Conservation (phyloP, 1,140 invertebrate genomes). For the Venustaconcha ellipsiformis region DNA sequence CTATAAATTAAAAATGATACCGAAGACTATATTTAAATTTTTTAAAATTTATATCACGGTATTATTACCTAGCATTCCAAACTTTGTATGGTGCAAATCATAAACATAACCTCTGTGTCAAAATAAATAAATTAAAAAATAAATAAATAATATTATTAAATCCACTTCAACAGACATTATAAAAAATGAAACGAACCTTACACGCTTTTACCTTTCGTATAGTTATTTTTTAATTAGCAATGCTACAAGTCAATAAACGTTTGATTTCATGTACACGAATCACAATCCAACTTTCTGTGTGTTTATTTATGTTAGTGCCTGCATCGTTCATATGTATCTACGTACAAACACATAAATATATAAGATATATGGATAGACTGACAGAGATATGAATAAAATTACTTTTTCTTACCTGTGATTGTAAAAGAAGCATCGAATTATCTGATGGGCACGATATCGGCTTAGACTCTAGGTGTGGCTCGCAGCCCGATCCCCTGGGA, state of each 20-base stretch:
- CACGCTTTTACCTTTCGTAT: background rate
- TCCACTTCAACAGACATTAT: background rate
- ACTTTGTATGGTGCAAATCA: background rate
- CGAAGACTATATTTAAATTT: background rate
- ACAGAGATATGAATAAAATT: no score
- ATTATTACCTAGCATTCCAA: background rate
- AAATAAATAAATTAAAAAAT: constrained; percentile 6
- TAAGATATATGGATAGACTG: no score
- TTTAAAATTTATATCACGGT: background rate
- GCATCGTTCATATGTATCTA: no score
- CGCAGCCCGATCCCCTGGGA: constrained; percentile 25
- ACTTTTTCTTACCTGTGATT: constrained; percentile 32
- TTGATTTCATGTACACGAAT: background rate
- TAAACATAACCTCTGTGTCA: background rate
- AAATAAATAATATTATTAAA: background rate
- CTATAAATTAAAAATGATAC: background rate
- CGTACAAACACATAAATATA: no score
- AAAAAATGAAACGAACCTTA: background rate
- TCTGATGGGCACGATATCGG: constrained; percentile 32
- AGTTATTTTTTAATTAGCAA: background rate
- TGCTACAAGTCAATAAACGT: background rate
- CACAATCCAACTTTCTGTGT: background rate
- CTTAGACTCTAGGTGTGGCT: background rate
- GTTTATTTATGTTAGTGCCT: no score
- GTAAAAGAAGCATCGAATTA: constrained; percentile 45